Base-by-base conservation (phyloP, 2,113 vertebrate species). In the Thermophis baileyi region DNA sequence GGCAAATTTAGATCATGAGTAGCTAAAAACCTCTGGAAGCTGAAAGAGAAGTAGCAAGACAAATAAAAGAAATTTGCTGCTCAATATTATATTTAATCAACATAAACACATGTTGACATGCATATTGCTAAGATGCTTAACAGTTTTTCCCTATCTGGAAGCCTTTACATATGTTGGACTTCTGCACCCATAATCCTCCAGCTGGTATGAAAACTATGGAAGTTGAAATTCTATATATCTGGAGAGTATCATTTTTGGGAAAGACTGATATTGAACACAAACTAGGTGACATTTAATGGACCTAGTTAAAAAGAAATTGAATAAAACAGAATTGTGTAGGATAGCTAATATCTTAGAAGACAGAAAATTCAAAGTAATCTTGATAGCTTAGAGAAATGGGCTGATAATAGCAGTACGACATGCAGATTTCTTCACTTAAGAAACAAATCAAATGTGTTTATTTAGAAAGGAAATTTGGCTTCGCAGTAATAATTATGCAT, bases 1-100 rank as follows among this genome's bases (percentile, higher is more conserved):
- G 93, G 92, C 90, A 94, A 91, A 94, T 97, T 96, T 95, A 95
- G 94, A 95, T 90, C 93, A 46, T 92, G 95, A 97, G 92, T 95
- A 95, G 93, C 93, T 96, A 95, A 97, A 55, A 6, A n/a, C 50
- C 93, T 94, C 93, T 90, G 91, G 93, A 95, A 97, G 93, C 90
- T 69, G 14, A 93, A 50, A 54, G 22, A 93, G 93, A 93, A 86
- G 55, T 40, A 55, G 53, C 35, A 54, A 50, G 27, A 74, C 9
- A 50, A 16, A 95, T 93, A 94, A 88, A 96, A 1, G 60, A 96
- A 95, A 88, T 85, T 90, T 12, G 49, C 92, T 91, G 18, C 9
- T 88, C 92, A 95, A 94, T 35, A 85, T 0, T 7, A 91, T 0
- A 20, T 94, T 60, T 89, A 60, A 44, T 24, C 24, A 94, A 91